These are phyloP conservation scores for Eidolon helvum DNA, from an alignment of 2,113 vertebrate genomes.

Conservation along the genomic window DNA sequence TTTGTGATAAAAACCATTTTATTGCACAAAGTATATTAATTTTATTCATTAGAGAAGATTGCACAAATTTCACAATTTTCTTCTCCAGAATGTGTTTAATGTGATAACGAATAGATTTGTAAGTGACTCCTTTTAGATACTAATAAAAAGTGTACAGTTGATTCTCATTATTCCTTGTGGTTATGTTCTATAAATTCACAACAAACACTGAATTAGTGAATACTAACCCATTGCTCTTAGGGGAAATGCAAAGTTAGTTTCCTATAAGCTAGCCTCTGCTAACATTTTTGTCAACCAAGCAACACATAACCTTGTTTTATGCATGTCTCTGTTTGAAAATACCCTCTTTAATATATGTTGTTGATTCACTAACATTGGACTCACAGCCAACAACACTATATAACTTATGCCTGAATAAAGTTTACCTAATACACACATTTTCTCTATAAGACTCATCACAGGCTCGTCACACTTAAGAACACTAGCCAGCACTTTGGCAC, in stretches of 20 bases:
- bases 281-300: background rate
- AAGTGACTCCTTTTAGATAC: conserved; percentile 7
- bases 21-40: background rate
- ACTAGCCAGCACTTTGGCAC: background rate
- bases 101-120: background rate
- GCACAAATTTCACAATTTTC: background rate
- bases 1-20: background rate
- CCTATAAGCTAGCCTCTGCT: background rate
- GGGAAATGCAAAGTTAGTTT: background rate
- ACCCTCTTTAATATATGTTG: background rate
- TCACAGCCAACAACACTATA: background rate
- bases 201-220: background rate
- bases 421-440: background rate
- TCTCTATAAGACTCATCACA: background rate
- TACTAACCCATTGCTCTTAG: background rate
- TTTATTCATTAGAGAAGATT: conserved; percentile 5
- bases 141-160: background rate
- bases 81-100: background rate
- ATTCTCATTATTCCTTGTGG: conserved; percentile 30
- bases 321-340: background rate
- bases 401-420: background rate
- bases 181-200: background rate
- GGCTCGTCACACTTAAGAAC: background rate
- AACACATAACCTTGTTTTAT: background rate
- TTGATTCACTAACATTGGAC: background rate